Base-by-base conservation (phyloP, 2,797 vertebrate species). In the Momotus momota region DNA sequence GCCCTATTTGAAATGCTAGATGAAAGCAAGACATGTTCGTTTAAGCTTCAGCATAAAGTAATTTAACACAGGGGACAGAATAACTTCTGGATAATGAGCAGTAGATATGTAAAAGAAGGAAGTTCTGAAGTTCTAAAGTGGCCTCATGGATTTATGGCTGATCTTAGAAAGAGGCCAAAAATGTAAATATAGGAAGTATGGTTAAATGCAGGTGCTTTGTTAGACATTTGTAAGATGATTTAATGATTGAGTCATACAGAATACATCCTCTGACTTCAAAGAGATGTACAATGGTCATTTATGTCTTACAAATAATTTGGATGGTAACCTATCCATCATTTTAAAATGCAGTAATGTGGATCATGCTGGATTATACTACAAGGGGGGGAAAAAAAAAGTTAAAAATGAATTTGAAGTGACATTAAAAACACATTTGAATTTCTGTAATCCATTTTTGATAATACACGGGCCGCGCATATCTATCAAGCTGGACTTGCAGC, bases 1-100 rank as follows among this genome's bases (percentile, higher is more conserved):
- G 98, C 98, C 98, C 98, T 99, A 96, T 98, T 99, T 99, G 98
- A 99, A 99, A 99, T 99, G 98, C 98, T 98, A 99, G 98, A 99
- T 98, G 98, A 98, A 98, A 98, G 98, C 98, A 98, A 98, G 98
- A 99, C 98, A 98, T 99, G 98, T 98, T 98, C 96, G 97, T 98
- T 98, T 99, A 99, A 99, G 98, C 98, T 98, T 97, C 96, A 98
- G 98, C 98, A 98, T 98, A 98, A 98, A 98, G 98, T 99, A 99
- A 99, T 99, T 99, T 99, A 99, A 98, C 98, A 98, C 98, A 94
- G 91, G 83, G 97, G 97, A 98, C 98, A 98, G 98, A 99, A 98
- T 98, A 99, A 98, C 98, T 99, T 98, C 97, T 97, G 81, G 93
- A 98, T 98, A 98, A 99, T 98, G 95, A 98, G 95, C 94, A 94